phyloP scores from a whole-genome alignment of 2,888 invertebrate species.

The Cancer borealis region DNA sequence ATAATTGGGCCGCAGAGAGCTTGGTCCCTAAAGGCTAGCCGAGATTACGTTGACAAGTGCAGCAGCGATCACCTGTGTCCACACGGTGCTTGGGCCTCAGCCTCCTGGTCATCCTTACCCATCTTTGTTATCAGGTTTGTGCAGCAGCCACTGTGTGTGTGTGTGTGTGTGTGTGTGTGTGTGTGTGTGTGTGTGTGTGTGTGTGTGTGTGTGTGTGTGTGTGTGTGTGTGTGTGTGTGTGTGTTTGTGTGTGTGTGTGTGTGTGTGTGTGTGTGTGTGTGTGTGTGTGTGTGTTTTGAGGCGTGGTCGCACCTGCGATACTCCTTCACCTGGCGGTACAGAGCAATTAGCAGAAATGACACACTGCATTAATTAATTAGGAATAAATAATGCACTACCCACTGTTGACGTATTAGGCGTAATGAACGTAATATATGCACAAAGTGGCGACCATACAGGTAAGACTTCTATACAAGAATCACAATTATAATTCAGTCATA shows the following conservation, averaged over 20 bases:
- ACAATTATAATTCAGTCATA: background rate
- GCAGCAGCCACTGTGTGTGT: no score
- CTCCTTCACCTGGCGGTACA: constrained; percentile 21
- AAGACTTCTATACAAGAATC: background rate
- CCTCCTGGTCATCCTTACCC: background rate
- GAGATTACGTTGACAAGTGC: constrained; percentile 20
- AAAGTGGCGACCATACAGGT: background rate
- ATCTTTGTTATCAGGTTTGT: no score
- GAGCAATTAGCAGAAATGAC: background rate
- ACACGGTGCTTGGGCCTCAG: background rate
- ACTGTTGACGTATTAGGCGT: background rate
- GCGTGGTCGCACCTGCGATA: background rate
- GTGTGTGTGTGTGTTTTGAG: background rate
- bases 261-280: background rate
- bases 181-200: no score
- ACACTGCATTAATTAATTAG: background rate
- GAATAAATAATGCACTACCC: background rate
- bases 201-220: no score
- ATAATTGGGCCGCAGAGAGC: background rate
- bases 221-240: no score
- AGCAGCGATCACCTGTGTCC: background rate
- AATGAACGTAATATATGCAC: background rate
- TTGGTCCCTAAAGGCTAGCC: background rate
- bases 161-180: no score
- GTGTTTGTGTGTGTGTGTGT: no score